A percentile compares a stretch with the other conserved stretches of the same genome.
Conservation (phyloP, 2,797 vertebrate species). For the Cyclura pinguis region DNA sequence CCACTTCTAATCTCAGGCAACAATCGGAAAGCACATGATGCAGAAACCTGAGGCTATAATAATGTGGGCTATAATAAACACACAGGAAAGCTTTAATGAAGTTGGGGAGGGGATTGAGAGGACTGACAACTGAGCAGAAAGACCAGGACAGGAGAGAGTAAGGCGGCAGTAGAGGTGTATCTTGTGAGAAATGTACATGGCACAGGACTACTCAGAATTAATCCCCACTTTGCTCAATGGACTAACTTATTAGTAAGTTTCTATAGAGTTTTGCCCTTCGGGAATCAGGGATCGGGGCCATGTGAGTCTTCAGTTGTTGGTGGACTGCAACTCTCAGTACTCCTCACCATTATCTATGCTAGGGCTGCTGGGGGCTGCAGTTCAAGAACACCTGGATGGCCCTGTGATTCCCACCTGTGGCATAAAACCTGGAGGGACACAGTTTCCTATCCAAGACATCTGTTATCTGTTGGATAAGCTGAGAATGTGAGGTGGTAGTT, state of each 20-base stretch:
- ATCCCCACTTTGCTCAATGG: neutral
- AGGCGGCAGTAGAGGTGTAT: neutral
- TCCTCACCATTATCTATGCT: too few relatives aligned
- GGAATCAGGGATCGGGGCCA: too few relatives aligned
- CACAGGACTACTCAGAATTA: neutral
- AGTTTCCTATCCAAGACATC: too few relatives aligned
- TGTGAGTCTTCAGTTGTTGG: too few relatives aligned
- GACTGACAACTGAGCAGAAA: neutral
- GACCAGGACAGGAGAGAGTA: neutral
- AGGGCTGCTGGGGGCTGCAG: too few relatives aligned
- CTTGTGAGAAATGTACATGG: neutral
- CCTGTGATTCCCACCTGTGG: too few relatives aligned
- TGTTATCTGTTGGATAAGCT: too few relatives aligned
- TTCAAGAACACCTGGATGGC: too few relatives aligned
- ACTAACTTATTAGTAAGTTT: neutral
- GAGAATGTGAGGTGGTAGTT: too few relatives aligned
- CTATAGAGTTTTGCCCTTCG: neutral
- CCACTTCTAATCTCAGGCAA: neutral
- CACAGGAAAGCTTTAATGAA: neutral
- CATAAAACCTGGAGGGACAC: too few relatives aligned
- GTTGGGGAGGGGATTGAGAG: neutral
- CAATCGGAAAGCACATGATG: neutral
- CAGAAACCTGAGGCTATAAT: neutral
- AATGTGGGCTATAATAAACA: neutral
- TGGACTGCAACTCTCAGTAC: too few relatives aligned